phyloP scores from a whole-genome alignment of 2,113 vertebrate genomes.

The Arothron firmamentum region DNA sequence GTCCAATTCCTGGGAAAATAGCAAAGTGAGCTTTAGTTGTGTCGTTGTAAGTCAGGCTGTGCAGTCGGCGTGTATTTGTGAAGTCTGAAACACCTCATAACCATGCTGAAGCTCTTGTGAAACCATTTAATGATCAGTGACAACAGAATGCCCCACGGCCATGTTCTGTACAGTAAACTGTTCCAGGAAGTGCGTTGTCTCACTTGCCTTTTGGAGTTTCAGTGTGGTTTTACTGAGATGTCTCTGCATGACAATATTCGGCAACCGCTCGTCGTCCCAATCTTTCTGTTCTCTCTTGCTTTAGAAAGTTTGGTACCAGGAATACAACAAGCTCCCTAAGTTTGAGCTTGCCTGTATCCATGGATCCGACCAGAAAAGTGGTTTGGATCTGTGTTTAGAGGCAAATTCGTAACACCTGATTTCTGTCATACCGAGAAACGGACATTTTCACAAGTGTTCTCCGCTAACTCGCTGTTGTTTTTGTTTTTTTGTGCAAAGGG shows the following conservation, averaged over 20 bases:
- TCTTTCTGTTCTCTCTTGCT: too few relatives aligned
- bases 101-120: slow-evolving; percentile 53
- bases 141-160: too few relatives aligned
- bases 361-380: slow-evolving; percentile 22
- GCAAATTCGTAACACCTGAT: slow-evolving; percentile 26
- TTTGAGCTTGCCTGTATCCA: slow-evolving; percentile 33
- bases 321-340: slow-evolving; percentile 15
- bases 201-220: slow-evolving; percentile 11
- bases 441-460: background rate
- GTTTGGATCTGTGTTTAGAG: slow-evolving; percentile 40
- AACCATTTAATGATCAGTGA: background rate
- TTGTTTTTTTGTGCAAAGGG: slow-evolving; percentile 72
- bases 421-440: slow-evolving; percentile 1
- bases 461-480: slow-evolving; percentile 32
- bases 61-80: slow-evolving; percentile 10
- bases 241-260: slow-evolving; percentile 41
- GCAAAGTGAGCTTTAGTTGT: too few relatives aligned
- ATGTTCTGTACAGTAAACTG: background rate
- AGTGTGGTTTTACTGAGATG: slow-evolving; percentile 34
- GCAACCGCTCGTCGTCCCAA: too few relatives aligned
- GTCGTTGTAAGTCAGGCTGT: background rate
- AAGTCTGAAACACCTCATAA: slow-evolving; percentile 28
- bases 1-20: too few relatives aligned
- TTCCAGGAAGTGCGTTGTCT: background rate
- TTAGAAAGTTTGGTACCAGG: background rate